phyloP scores from a whole-genome alignment of 2,888 invertebrate genomes.

The Agonopterix arenella region DNA sequence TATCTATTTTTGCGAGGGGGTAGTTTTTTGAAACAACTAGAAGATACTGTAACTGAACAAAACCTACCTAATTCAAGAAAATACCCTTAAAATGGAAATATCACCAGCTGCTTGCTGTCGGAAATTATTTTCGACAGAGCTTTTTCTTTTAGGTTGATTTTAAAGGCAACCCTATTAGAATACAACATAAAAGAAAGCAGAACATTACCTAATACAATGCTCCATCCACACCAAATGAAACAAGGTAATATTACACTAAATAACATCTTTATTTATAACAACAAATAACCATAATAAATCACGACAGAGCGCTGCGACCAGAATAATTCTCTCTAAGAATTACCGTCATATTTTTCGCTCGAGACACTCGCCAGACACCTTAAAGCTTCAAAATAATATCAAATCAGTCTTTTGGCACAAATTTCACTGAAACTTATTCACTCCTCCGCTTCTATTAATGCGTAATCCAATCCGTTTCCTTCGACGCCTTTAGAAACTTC shows the following conservation, averaged over 20 bases:
- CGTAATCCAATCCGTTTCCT: conserved; percentile 53
- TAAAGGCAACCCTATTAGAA: no score
- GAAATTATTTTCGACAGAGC: no score
- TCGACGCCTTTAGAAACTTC: conserved; percentile 59
- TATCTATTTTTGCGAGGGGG: no score
- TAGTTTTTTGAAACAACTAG: no score
- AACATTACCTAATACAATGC: no score
- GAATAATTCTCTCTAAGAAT: conserved; percentile 5
- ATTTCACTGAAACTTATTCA: conserved; percentile 1
- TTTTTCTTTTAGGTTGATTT: no score
- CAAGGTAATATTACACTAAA: conserved; percentile 43
- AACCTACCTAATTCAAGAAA: no score
- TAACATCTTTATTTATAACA: conserved; percentile 55
- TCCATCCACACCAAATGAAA: conserved; percentile 10
- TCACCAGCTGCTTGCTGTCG: no score
- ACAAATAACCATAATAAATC: conserved; percentile 37
- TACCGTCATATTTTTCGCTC: not conserved
- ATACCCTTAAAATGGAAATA: no score
- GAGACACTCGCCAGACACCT: conserved; percentile 7
- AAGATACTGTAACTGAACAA: no score
- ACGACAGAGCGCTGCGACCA: conserved; percentile 15
- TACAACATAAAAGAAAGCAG: no score
- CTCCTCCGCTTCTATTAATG: conserved; percentile 33
- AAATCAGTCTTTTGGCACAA: conserved; percentile 53
- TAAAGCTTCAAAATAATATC: conserved; percentile 30